Evolutionary conservation across 2,888 invertebrate species (phyloP), one percentile per base, ranked within the genome.

Genomic region (Xanthia icteritia): DNA sequence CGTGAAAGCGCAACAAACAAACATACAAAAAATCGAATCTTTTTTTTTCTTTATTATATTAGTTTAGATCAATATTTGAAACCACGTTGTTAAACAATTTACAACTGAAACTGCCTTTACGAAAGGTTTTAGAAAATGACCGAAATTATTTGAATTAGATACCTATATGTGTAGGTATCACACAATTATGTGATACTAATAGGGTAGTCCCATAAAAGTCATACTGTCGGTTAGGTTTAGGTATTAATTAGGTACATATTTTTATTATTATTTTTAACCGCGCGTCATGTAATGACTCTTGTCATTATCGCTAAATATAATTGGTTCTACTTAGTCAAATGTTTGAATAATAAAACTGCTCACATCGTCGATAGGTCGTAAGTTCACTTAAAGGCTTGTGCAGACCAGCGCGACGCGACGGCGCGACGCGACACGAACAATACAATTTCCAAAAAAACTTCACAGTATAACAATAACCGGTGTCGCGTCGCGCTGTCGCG

Each of bases 1-100:
- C 31, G 31, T 31, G 31, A 31, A 31, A 31, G 31, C 31, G 31
- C 2, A 31, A 31, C 31, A 31, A 31, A 31, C 31, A 31, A 31
- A 31, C 31, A 31, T 2, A 31, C 31, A n/a, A n/a, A n/a, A n/a
- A n/a, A n/a, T n/a, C n/a, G n/a, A n/a, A n/a, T n/a, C n/a, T n/a
- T n/a, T n/a, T n/a, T n/a, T n/a, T n/a, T n/a, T n/a, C n/a, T n/a
- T n/a, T n/a, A n/a, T n/a, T n/a, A n/a, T n/a, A 31, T 31, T 31
- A 31, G 31, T 31, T 31, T 31, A 2, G 31, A 72, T 27, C 36
- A 73, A 48, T 72, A n/a, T 45, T 71, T 71, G 72, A 71, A 70
- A 71, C 8, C 8, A 5, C 17, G 17, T 45, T 4, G 17, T 70
- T 15, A 15, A 67, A 23, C 8, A 31, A 15, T 67, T 67, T 5